phyloP scores from a whole-genome alignment of 2,888 invertebrate genomes.

The Ochropleura plecta region DNA sequence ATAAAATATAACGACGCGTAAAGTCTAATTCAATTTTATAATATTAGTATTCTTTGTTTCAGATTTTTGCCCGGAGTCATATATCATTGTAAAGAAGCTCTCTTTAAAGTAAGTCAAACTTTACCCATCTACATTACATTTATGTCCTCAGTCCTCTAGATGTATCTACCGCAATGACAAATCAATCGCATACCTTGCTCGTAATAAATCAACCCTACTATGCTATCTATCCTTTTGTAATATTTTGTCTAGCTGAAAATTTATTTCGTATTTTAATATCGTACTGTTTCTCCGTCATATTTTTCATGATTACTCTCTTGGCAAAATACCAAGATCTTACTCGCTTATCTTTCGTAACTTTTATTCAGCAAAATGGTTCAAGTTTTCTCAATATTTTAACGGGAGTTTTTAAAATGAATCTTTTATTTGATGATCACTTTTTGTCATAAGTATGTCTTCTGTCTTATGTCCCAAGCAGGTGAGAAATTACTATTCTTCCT shows the following conservation, averaged over 20 bases:
- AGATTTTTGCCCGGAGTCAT: slow-evolving; percentile 89
- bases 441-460: slow-evolving; percentile 15
- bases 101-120: slow-evolving; percentile 82
- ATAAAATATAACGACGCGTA: slow-evolving; percentile 23
- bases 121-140: not conserved
- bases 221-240: slow-evolving; percentile 61
- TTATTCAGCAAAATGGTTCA: slow-evolving; percentile 77
- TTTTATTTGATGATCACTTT: slow-evolving; percentile 37
- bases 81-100: slow-evolving; percentile 85
- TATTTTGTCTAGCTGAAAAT: slow-evolving; percentile 77
- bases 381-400: slow-evolving; percentile 70
- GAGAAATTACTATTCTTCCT: not conserved
- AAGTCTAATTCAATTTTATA: slow-evolving; percentile 35
- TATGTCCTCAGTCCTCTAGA: not conserved
- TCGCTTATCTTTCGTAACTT: slow-evolving; percentile 86
- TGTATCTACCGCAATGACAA: slow-evolving; percentile 63
- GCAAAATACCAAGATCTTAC: slow-evolving; percentile 86
- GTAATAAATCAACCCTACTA: slow-evolving; percentile 58
- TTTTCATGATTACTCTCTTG: slow-evolving; percentile 88
- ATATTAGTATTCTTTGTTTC: slow-evolving; percentile 74
- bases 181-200: slow-evolving; percentile 57
- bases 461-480: not conserved
- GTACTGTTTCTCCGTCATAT: slow-evolving; percentile 83
- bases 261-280: slow-evolving; percentile 85
- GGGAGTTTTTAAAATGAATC: slow-evolving; percentile 58